Base-by-base conservation (phyloP, 2,888 invertebrate genomes). In the Periphyllus acericola region DNA sequence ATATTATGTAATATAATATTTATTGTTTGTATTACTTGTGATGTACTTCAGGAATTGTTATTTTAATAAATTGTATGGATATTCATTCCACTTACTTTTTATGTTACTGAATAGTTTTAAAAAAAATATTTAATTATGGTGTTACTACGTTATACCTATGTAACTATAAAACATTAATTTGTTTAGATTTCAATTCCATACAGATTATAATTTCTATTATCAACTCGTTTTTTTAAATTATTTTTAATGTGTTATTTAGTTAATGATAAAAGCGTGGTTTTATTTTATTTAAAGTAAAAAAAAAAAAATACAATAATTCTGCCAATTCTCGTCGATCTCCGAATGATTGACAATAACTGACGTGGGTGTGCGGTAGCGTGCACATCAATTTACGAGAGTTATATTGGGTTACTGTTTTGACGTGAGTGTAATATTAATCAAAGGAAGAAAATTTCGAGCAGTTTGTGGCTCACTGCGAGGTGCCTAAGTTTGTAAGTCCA, bases 371-470 rank as follows among this genome's bases (percentile, higher is more conserved):
- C 29, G 36, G 52, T 17, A 34, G 8, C 25, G 19, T 34, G 71
- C 32, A 25, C 46, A 32, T 71, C 46, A 72, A 25, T 82, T 25
- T 5, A 14, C 25, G 0, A 68, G 66, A 52, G 52, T 85, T 46
- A 78, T 78, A 85, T 78, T 85, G 19, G 32, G 68, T 85, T 68
- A 85, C 46, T 78, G 6, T 78, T 84, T 68, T 78, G 76, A 78
- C 68, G 19, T 14, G n/a, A 68, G 84, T 85, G 68, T 85, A 34
- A 85, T 52, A 85, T 78, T 68, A 84, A 76, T 84, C 84, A 84
- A 84, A 84, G 76, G 19, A 66, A 76, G 32, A 76, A 46, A 25
- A 60, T 21, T 21, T 83, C 29, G 14, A 60, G 75, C 6, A n/a
- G 36, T 17, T 17, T 29, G 32, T 34, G 1, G 52, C 55, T 52